Evolutionary conservation across 1,140 invertebrate species (phyloP).

Genomic region (Heliconius nattereri): DNA sequence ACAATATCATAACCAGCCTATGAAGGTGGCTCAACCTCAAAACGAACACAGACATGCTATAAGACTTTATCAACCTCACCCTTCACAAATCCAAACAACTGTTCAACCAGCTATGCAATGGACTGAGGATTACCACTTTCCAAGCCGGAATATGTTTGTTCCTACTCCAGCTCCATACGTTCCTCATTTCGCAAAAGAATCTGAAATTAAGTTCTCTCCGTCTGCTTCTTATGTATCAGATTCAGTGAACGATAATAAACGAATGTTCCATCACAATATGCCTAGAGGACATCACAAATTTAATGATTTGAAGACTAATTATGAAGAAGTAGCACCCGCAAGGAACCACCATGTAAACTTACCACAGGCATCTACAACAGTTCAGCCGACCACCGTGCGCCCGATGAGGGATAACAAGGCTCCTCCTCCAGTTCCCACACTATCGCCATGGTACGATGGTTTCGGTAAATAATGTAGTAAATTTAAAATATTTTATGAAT

Average conservation of each 20-base stretch:
- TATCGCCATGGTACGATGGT: constrained; percentile 53
- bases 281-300: constrained; percentile 20
- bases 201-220: constrained; percentile 20
- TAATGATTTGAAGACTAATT: constrained; percentile 18
- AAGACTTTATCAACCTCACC: constrained; percentile 3
- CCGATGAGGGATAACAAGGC: constrained; percentile 20
- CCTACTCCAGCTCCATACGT: constrained; percentile 13
- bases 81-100: constrained; percentile 3
- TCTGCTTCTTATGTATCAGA: constrained; percentile 30
- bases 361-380: background rate
- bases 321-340: background rate
- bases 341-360: background rate
- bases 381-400: background rate
- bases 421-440: constrained; percentile 49
- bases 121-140: background rate
- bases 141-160: background rate
- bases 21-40: background rate
- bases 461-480: constrained; percentile 52
- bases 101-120: background rate
- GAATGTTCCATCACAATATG: background rate
- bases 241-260: constrained; percentile 13
- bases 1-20: background rate
- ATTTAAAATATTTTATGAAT: constrained; percentile 2
- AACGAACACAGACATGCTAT: background rate
- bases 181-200: background rate